phyloP scores from a whole-genome alignment of 2,113 vertebrate genomes.

The Myrmophylax atrothorax region DNA sequence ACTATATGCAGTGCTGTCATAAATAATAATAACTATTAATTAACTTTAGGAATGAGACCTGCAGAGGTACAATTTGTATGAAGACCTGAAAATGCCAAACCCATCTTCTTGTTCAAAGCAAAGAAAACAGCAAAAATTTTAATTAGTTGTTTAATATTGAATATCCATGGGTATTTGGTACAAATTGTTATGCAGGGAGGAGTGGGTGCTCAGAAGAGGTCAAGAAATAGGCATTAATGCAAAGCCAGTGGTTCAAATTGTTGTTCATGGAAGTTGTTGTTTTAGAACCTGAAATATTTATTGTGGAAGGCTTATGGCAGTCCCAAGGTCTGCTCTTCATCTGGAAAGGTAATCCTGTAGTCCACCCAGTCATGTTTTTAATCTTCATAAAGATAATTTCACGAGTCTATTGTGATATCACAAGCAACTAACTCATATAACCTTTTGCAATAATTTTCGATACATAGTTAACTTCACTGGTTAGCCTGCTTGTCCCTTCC shows the following conservation, averaged over 20 bases:
- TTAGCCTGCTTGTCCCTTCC: neutral
- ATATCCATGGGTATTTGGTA: slow-evolving; percentile 29
- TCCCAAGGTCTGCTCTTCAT: neutral
- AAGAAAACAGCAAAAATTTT: slow-evolving; percentile 57
- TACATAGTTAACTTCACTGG: neutral
- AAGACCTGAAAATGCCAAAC: slow-evolving; percentile 42
- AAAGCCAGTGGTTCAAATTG: neutral
- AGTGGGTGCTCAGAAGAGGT: neutral
- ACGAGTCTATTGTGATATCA: neutral
- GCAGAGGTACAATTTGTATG: slow-evolving; percentile 47
- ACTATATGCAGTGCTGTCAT: slow-evolving; percentile 45
- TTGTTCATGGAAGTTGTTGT: neutral
- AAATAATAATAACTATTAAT: slow-evolving; percentile 73
- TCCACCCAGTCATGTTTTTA: neutral
- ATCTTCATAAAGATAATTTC: neutral
- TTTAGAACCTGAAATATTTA: neutral
- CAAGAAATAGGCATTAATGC: neutral
- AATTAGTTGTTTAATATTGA: slow-evolving; percentile 68
- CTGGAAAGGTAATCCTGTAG: neutral
- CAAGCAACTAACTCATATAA: neutral
- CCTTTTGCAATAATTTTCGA: neutral
- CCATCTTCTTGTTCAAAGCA: slow-evolving; percentile 49
- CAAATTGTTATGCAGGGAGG: slow-evolving; percentile 11
- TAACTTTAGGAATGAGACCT: slow-evolving; percentile 56
- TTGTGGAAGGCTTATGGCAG: neutral